Percentiles rank a stretch among this genome's conserved stretches.
phyloP scores from a whole-genome alignment of 64 coral and sea anemone genomes.

The Actinia equina region DNA sequence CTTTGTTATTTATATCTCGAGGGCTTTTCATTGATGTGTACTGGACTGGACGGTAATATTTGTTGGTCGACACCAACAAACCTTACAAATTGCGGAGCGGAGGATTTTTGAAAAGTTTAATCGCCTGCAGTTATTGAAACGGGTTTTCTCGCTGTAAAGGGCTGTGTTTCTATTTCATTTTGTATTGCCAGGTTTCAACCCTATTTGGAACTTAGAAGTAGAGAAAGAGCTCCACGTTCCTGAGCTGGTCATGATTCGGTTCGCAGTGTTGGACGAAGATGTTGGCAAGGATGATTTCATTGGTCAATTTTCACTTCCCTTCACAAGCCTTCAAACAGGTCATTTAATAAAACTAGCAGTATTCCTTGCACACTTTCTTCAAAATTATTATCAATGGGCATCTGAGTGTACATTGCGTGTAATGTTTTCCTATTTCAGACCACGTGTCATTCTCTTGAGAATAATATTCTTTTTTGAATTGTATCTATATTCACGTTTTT shows the following conservation, averaged over 20 bases:
- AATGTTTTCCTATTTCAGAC: too few relatives aligned
- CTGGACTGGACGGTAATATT: too few relatives aligned
- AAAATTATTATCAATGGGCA: too few relatives aligned
- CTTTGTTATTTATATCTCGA: too few relatives aligned
- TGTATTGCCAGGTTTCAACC: conserved; percentile 70
- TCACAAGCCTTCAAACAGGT: conserved; percentile 50
- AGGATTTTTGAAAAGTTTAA: too few relatives aligned
- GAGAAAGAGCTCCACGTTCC: conserved; percentile 66
- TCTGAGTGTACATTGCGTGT: too few relatives aligned
- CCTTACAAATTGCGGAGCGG: too few relatives aligned
- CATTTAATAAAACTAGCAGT: neutral
- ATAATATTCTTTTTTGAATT: too few relatives aligned
- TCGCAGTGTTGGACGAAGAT: conserved; percentile 75
- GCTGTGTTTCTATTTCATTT: neutral
- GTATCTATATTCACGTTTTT: too few relatives aligned
- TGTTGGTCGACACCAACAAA: too few relatives aligned
- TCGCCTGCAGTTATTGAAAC: neutral
- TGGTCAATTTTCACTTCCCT: conserved; percentile 54
- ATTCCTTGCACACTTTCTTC: neutral
- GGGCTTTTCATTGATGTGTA: too few relatives aligned
- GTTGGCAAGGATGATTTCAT: conserved; percentile 80
- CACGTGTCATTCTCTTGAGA: too few relatives aligned
- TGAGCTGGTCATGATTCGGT: conserved; percentile 80
- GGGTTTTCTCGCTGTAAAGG: neutral
- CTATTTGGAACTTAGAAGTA: conserved; percentile 60